These are phyloP conservation scores for Acrobasis suavella DNA, from an alignment of 2,888 invertebrate species.

Conservation along the genomic window DNA sequence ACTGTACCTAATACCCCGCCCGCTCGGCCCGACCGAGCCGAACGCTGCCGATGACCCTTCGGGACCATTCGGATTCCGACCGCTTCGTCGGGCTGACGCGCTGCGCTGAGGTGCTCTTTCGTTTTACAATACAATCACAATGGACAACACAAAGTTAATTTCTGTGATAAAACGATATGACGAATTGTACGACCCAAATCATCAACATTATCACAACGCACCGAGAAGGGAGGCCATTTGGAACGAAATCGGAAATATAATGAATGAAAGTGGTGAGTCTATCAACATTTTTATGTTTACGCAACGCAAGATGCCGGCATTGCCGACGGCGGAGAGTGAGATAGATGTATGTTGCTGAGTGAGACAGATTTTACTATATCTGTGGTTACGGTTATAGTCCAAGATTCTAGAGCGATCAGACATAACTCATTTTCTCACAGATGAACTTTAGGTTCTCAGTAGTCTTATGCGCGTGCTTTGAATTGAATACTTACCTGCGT, in stretches of 20 bases:
- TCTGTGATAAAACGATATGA: neutral
- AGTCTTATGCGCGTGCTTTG: no score
- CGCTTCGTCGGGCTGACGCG: neutral
- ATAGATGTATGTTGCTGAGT: neutral
- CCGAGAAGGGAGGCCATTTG: neutral
- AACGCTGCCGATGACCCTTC: neutral
- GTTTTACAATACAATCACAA: neutral
- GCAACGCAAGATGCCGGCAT: no score
- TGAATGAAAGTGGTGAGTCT: neutral
- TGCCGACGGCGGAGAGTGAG: neutral
- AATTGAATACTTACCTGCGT: no score
- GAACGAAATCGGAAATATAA: neutral
- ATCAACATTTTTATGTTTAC: no score
- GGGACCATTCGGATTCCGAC: neutral
- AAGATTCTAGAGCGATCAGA: no score
- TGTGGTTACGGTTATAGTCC: no score
- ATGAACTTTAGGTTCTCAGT: no score
- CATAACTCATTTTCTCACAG: no score
- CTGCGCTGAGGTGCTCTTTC: no score
- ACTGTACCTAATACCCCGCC: no score
- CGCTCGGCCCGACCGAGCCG: neutral
- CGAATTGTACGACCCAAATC: neutral
- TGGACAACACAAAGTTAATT: neutral
- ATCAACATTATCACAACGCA: neutral
- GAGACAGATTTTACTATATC: no score